phyloP scores from a whole-genome alignment of 2,113 vertebrate species.

The Pterocles burchelli region DNA sequence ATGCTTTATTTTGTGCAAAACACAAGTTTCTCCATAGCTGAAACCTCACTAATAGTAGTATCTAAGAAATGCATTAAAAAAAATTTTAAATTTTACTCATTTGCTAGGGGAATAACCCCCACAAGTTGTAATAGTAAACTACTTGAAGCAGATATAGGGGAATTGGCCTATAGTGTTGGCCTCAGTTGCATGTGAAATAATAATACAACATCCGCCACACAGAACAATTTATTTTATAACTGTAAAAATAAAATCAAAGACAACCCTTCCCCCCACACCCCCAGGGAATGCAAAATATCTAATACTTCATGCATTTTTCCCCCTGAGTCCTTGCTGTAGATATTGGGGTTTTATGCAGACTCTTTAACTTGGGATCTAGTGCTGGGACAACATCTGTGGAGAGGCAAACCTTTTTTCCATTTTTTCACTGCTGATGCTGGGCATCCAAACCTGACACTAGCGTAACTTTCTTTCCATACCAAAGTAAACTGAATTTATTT shows the following conservation, averaged over 20 bases:
- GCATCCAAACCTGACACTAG: background rate
- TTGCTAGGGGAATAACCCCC: background rate
- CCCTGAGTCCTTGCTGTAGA: background rate
- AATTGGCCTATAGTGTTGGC: background rate
- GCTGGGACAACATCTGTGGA: background rate
- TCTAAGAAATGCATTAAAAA: background rate
- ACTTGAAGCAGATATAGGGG: background rate
- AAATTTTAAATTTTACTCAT: background rate
- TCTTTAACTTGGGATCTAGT: background rate
- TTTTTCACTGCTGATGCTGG: background rate
- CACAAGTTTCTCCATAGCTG: background rate
- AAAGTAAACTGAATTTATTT: background rate
- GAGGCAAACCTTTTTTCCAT: background rate
- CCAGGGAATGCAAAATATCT: background rate
- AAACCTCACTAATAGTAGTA: background rate
- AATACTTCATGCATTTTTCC: background rate
- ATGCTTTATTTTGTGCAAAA: background rate
- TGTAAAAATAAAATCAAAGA: background rate
- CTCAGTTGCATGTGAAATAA: background rate
- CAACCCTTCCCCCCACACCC: rapidly evolving
- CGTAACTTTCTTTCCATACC: background rate
- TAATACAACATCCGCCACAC: background rate
- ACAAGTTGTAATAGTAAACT: background rate
- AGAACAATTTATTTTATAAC: background rate
- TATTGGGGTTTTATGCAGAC: background rate